Evolutionary conservation across 2,797 vertebrate genomes (phyloP).

Genomic region (Sylvilagus floridanus): DNA sequence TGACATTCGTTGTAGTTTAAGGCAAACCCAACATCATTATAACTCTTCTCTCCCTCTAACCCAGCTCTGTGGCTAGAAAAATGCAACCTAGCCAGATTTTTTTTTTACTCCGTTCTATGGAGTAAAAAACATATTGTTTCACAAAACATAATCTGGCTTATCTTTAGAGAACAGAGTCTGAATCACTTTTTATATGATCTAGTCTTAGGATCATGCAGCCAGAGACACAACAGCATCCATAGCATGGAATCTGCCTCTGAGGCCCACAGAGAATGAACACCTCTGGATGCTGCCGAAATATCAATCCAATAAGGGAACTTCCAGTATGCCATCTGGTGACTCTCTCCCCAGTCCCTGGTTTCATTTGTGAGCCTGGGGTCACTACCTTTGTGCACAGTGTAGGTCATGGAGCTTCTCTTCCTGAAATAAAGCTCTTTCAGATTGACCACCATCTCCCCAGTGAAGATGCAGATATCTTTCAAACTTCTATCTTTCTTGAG

Average conservation of each 20-base stretch:
- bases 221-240: neutral
- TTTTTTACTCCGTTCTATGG: neutral
- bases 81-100: neutral
- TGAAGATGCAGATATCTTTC: slow-evolving; percentile 81
- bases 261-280: neutral
- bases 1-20: neutral
- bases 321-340: slow-evolving; percentile 45
- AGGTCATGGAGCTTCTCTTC: slow-evolving; percentile 75
- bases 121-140: neutral
- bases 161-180: neutral
- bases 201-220: neutral
- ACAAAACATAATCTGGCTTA: neutral
- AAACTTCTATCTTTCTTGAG: slow-evolving; percentile 85
- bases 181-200: neutral
- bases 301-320: neutral
- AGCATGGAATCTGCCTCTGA: neutral
- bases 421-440: slow-evolving; percentile 81
- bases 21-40: neutral
- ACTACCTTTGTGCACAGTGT: neutral
- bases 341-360: slow-evolving; percentile 52
- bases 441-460: slow-evolving; percentile 76
- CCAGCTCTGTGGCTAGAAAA: neutral
- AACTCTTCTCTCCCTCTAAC: neutral
- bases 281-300: fast-evolving
- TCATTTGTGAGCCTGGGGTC: slow-evolving; percentile 65